Percentiles rank a stretch among this genome's conserved stretches.
phyloP scores from a whole-genome alignment of 2,797 vertebrate genomes.

The Amniataba percoides region DNA sequence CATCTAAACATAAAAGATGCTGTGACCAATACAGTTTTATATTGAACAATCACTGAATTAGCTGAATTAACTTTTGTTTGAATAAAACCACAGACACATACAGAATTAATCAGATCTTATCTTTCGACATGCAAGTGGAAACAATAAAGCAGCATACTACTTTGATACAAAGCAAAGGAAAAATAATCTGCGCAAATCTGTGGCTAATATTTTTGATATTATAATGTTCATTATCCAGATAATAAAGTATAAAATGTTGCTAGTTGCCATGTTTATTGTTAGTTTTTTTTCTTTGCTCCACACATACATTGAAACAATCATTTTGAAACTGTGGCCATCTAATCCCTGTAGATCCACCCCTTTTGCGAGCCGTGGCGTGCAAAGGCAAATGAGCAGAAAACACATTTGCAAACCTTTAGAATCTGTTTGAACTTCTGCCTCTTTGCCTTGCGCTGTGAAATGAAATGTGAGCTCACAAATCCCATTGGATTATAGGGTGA shows the following conservation, averaged over 20 bases:
- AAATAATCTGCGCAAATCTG: neutral
- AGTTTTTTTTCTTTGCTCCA: neutral
- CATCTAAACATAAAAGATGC: neutral
- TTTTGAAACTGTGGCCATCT: constrained; percentile 1
- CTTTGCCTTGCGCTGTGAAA: constrained; percentile 52
- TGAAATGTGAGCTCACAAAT: constrained; percentile 66
- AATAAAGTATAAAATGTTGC: neutral
- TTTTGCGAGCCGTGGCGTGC: neutral
- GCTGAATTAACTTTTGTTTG: neutral
- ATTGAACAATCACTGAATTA: neutral
- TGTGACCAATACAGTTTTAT: neutral
- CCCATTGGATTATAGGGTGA: constrained; percentile 60
- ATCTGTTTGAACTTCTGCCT: constrained; percentile 21
- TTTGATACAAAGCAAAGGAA: neutral
- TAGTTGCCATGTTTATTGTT: neutral
- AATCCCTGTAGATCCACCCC: neutral
- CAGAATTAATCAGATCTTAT: neutral
- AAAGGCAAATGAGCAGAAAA: constrained; percentile 17
- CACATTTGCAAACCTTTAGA: constrained; percentile 22
- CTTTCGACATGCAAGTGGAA: neutral
- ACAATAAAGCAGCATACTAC: neutral
- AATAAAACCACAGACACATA: neutral
- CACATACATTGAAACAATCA: neutral
- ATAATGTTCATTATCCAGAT: neutral
- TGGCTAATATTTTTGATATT: neutral